Evolutionary conservation across 2,888 invertebrate species (phyloP).

Genomic region (Ormyrus pomaceus): DNA sequence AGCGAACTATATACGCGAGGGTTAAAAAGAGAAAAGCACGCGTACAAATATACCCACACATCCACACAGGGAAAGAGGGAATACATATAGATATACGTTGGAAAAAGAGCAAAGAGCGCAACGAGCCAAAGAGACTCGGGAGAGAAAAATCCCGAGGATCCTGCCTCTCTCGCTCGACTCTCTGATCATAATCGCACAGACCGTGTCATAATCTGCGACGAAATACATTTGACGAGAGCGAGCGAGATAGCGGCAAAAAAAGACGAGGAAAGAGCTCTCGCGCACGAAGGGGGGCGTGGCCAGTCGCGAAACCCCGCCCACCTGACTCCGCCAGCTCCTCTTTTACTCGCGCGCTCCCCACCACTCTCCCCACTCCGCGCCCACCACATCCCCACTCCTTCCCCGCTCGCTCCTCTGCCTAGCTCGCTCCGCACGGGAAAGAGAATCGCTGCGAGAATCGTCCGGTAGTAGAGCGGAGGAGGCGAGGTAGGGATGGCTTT

Average conservation of each 20-base stretch:
- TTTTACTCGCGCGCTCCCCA: not conserved
- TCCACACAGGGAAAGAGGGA: constrained; percentile 4
- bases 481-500: constrained; percentile 12
- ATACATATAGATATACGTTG: constrained; percentile 12
- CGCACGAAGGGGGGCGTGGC: constrained; percentile 34
- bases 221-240: constrained; percentile 74
- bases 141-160: constrained; percentile 52
- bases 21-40: constrained; percentile 50
- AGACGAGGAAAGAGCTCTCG: constrained; percentile 4
- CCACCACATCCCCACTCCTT: not conserved
- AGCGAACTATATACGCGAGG: constrained; percentile 51
- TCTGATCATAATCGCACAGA: constrained; percentile 75
- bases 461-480: constrained; percentile 9
- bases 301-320: constrained; percentile 15
- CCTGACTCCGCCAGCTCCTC: constrained; percentile 10
- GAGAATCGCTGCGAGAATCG: not conserved
- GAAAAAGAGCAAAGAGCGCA: constrained; percentile 43
- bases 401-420: not conserved
- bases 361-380: not conserved
- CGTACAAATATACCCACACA: not conserved
- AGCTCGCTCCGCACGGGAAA: not conserved
- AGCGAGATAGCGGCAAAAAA: constrained; percentile 18
- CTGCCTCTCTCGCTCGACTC: constrained; percentile 60
- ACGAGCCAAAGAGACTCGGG: constrained; percentile 22
- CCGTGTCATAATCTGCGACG: constrained; percentile 76